Conservation (phyloP, 1,140 invertebrate genomes). For the Akabosia matsudoensis region DNA sequence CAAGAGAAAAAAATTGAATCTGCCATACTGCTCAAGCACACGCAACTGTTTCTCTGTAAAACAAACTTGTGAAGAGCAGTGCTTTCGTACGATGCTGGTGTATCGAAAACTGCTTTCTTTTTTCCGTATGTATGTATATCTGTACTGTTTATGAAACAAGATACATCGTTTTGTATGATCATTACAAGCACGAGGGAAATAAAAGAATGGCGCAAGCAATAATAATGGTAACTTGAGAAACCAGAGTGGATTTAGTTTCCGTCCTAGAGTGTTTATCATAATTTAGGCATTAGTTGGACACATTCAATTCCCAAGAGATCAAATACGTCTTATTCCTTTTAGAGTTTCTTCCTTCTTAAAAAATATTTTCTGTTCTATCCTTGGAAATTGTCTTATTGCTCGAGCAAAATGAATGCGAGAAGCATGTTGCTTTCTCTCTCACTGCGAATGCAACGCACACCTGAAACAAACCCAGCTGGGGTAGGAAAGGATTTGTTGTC, state of each 20-base stretch:
- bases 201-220: conserved; percentile 12
- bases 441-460: too few relatives aligned
- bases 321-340: conserved; percentile 42
- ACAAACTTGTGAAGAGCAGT: not conserved
- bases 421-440: not conserved
- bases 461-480: too few relatives aligned
- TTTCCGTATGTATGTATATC: not conserved
- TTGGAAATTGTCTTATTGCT: too few relatives aligned
- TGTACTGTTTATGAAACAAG: not conserved
- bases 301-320: conserved; percentile 39
- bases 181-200: conserved; percentile 15
- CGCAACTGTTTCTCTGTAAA: not conserved
- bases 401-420: not conserved
- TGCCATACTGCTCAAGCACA: not conserved
- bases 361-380: too few relatives aligned
- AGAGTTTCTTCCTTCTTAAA: conserved; percentile 20
- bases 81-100: too few relatives aligned
- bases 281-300: conserved; percentile 45
- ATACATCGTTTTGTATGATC: conserved; percentile 2
- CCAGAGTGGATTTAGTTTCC: conserved; percentile 18
- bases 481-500: too few relatives aligned
- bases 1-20: not conserved
- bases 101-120: not conserved
- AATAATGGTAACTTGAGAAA: conserved; percentile 23
- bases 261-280: conserved; percentile 40